Conservation (phyloP, 2,797 vertebrate genomes). For the Cryptoblepharus egeriae region DNA sequence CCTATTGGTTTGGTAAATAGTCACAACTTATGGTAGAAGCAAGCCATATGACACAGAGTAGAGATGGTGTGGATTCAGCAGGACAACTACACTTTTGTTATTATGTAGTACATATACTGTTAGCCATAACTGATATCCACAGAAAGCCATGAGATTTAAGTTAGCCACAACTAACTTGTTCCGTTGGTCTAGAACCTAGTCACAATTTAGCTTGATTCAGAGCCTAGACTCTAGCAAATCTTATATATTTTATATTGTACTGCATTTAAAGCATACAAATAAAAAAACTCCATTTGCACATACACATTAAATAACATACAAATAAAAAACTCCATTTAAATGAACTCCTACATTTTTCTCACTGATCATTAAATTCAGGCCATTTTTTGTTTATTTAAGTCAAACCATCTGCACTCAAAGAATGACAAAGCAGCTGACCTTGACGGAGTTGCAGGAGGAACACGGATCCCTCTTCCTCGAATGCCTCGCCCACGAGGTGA, state of each 20-base stretch:
- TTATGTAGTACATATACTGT: too few species aligned
- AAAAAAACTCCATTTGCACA: too few species aligned
- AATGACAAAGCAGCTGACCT: constrained; percentile 78
- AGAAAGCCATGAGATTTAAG: neutral
- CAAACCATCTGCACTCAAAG: neutral
- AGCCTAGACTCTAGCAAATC: too few species aligned
- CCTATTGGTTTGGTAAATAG: too few species aligned
- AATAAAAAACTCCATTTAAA: too few species aligned
- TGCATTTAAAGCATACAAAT: neutral
- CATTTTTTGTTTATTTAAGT: neutral
- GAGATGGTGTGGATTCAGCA: neutral
- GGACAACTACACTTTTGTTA: neutral
- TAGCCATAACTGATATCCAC: neutral
- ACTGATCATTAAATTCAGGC: too few species aligned
- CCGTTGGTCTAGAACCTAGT: neutral
- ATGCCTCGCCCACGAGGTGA: constrained; percentile 85
- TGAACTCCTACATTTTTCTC: neutral
- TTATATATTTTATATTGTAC: neutral
- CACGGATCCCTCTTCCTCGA: constrained; percentile 85
- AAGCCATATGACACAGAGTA: neutral
- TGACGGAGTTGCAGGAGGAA: constrained; percentile 80
- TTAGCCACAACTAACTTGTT: neutral
- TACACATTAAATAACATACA: too few species aligned
- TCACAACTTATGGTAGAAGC: neutral
- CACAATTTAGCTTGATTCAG: too few species aligned